Evolutionary conservation across 2,797 vertebrate species (phyloP).

Genomic region (Onychomys leucogaster): DNA sequence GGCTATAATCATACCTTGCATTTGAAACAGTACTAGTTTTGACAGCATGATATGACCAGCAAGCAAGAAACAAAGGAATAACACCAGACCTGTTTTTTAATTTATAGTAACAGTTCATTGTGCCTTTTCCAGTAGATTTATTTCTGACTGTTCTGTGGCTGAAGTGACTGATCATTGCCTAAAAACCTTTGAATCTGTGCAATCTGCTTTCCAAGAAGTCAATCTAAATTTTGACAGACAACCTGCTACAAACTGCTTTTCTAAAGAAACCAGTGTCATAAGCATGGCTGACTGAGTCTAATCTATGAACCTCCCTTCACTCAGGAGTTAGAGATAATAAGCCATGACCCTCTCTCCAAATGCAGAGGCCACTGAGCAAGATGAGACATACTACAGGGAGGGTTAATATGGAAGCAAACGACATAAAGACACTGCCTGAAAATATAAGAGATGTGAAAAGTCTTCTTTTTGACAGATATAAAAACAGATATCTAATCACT

Average conservation of each 20-base stretch:
- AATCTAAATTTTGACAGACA: slow-evolving; percentile 4
- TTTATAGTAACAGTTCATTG: neutral
- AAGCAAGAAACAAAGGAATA: neutral
- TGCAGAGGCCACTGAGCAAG: neutral
- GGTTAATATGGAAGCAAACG: neutral
- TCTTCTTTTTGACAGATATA: neutral
- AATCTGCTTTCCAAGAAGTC: slow-evolving; percentile 15
- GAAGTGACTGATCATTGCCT: neutral
- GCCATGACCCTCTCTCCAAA: neutral
- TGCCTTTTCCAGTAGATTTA: neutral
- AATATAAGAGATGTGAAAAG: neutral
- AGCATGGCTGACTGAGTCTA: neutral
- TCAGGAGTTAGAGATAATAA: neutral
- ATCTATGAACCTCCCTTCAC: neutral
- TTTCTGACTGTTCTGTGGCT: neutral
- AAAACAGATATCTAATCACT: neutral
- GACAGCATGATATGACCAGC: slow-evolving; percentile 11
- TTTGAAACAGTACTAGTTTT: slow-evolving; percentile 5
- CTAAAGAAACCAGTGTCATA: neutral
- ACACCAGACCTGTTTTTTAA: neutral
- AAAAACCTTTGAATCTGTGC: neutral
- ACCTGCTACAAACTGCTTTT: neutral
- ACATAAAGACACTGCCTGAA: neutral
- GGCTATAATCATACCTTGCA: neutral
- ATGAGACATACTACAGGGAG: neutral